Percentiles rank a stretch among this genome's conserved stretches.
phyloP scores from a whole-genome alignment of 2,113 vertebrate species.

The Ursus arctos region DNA sequence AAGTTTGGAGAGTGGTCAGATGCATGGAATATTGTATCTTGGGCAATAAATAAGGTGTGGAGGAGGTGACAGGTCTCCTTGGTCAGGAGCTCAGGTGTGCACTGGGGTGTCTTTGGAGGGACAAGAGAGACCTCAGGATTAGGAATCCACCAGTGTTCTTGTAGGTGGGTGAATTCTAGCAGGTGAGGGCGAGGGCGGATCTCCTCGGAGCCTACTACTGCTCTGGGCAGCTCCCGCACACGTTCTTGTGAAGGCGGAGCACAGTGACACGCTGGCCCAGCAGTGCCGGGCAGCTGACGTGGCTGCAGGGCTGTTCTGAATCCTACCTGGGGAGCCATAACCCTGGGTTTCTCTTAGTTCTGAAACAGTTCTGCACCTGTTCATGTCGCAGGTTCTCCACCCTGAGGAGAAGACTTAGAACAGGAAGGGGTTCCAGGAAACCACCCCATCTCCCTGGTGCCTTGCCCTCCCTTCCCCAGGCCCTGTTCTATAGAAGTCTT shows the following conservation, averaged over 20 bases:
- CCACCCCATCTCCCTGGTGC: accelerated
- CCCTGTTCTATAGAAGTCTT: background rate
- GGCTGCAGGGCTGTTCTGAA: background rate
- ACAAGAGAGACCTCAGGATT: background rate
- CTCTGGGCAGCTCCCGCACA: background rate
- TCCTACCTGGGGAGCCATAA: background rate
- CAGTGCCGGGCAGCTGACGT: accelerated
- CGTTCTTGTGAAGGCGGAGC: background rate
- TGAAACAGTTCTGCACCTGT: background rate
- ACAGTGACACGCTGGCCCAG: background rate
- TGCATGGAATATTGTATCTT: background rate
- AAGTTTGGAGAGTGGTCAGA: background rate
- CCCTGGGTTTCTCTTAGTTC: background rate
- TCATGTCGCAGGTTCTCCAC: background rate
- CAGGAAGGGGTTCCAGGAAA: background rate
- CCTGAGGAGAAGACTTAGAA: background rate
- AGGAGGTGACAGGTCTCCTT: background rate
- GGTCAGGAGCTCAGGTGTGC: background rate
- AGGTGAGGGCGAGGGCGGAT: background rate
- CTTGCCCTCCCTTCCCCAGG: background rate
- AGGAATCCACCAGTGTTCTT: background rate
- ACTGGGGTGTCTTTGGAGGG: background rate
- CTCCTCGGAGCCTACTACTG: background rate
- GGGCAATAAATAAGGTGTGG: background rate
- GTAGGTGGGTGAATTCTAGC: background rate